Evolutionary conservation across 2,888 invertebrate species (phyloP), one percentile per base, ranked within the genome.

Genomic region (Yponomeuta evonymella): DNA sequence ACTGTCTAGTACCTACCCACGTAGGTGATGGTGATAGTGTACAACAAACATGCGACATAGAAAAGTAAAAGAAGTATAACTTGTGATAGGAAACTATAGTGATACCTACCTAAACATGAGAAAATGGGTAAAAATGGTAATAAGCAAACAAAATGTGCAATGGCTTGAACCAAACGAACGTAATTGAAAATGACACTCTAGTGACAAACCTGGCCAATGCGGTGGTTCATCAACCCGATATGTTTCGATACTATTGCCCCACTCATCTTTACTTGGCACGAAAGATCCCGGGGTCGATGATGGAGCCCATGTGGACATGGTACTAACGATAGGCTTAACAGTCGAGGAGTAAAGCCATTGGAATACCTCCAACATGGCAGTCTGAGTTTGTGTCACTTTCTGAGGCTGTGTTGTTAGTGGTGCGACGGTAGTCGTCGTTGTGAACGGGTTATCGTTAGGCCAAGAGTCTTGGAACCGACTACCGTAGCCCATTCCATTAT

Each of bases 201-300:
- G 87, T 90, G 85, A 93, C 93, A 85, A 92, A 89, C 92, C 92
- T 92, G 92, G 85, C 81, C 82, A 86, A 83, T 92, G 92, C 76
- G 92, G 92, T 78, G 92, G 92, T 87, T 92, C 92, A 82, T 92
- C 92, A 81, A 92, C 91, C 73, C 92, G 92, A 83, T 92, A 92
- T 74, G 87, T 90, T 83, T 90, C 90, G 74, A 91, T 83, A 83
- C 81, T 88, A 88, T 89, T 90, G 73, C 87, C 89, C 91, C 91
- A 92, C 75, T 89, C 90, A 74, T 91, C 90, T 85, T 30, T 64
- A 83, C 86, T 86, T 75, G 87, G 85, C 73, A 83, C 77, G 73
- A 81, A 83, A 73, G 86, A 83, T 81, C 83, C 87, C 71, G 88
- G 76, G 72, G 86, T 83, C 70, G 87, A 83, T 69, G 81, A 80